A percentile compares a stretch with the other conserved stretches of the same genome.
phyloP scores from a whole-genome alignment of 2,113 vertebrate species.

The Neomonachus schauinslandi region DNA sequence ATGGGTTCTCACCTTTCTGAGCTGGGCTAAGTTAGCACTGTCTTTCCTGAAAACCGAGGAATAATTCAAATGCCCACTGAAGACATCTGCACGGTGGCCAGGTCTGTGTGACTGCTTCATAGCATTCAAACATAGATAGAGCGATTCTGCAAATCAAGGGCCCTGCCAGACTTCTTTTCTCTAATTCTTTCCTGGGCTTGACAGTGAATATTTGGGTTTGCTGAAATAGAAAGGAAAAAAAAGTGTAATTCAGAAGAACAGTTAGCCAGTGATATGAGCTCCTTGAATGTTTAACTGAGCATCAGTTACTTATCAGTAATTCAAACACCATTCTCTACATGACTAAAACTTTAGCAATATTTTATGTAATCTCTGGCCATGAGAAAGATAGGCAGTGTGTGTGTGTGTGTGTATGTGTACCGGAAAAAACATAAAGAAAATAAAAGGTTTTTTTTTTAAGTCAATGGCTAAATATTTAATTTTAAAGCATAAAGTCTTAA shows the following conservation, averaged over 20 bases:
- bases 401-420: neutral
- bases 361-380: neutral
- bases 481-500: neutral
- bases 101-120: neutral
- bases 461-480: conserved; percentile 36
- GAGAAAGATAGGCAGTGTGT: neutral
- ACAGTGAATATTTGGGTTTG: neutral
- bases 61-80: neutral
- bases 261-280: neutral
- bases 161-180: neutral
- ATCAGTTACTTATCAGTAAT: neutral
- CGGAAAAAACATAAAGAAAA: conserved; percentile 24
- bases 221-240: neutral
- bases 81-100: neutral
- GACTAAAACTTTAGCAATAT: neutral
- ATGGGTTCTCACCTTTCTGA: neutral
- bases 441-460: conserved; percentile 9
- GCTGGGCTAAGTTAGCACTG: neutral
- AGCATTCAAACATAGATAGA: neutral
- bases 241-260: neutral
- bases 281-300: neutral
- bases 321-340: neutral
- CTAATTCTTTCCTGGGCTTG: neutral
- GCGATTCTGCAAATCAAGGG: neutral
- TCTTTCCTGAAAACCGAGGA: neutral